Base-by-base conservation (phyloP, 2,797 vertebrate species). In the Scolopax rusticola region DNA sequence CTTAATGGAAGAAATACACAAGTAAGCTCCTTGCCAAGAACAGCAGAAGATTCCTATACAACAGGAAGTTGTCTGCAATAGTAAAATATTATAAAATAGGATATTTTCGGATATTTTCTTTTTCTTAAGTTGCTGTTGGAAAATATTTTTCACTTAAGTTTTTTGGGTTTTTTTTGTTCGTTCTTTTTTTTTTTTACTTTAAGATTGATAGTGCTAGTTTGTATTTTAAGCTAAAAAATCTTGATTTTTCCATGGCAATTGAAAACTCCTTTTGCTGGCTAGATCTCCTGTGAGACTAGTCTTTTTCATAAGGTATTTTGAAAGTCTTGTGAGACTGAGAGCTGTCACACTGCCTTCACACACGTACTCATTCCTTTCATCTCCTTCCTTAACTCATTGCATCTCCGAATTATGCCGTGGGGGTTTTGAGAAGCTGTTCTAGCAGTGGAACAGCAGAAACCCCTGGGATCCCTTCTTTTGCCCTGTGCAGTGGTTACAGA, bases 401-500 rank as follows among this genome's bases (percentile, higher is more conserved):
- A 8, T 24, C 50, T 25, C 63, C 32, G 21, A 67, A 41, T 16
- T 25, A 25, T 11, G 30, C 36, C 15, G 1, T 20, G 20, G 11
- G 18, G 24, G 65, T 75, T 64, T 11, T 5, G 27, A 38, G n/a
- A 60, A 76, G 12, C 32, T 36, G 21, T 27, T 30, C 32, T 48
- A 11, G 32, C 56, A 43, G 32, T 33, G 14, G 45, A 60, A 23
- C 28, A n/a, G 28, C 69, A 56, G 69, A 15, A 14, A 7, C 36
- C 14, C 9, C 23, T 2, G 12, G 30, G 36, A 30, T 33, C 24
- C 60, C 19, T 19, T 6, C 50, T 19, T 25, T 15, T 18, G 2
- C 24, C 19, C 14, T 4, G 0, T 11, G 12, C 20, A 36, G 25
- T 2, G 15, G 20, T 23, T 20, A 11, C 28, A 6, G 9, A 28